Conservation (phyloP, 2,888 invertebrate genomes). For the Spilosoma lubricipeda region DNA sequence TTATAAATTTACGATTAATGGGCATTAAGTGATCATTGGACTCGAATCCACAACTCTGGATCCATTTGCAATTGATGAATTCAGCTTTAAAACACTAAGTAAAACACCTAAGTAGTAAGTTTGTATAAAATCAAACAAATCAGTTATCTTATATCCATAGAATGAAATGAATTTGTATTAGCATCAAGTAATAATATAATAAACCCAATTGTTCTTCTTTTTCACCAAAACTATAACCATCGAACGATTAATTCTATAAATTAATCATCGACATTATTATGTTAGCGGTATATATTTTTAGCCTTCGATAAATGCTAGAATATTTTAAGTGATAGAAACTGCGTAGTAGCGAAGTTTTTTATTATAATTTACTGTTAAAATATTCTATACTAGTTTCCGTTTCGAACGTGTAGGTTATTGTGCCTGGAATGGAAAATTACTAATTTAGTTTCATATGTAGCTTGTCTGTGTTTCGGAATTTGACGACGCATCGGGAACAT, state of each 20-base stretch:
- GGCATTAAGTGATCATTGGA: no score
- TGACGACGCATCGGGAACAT: not conserved
- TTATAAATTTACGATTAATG: no score
- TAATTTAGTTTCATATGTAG: slow-evolving; percentile 8
- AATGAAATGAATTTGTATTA: not conserved
- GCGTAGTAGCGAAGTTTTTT: slow-evolving; percentile 13
- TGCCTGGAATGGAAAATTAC: slow-evolving; percentile 3
- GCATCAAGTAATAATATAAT: not conserved
- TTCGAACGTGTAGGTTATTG: not conserved
- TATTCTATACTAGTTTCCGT: slow-evolving; percentile 12
- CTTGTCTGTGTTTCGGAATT: slow-evolving; percentile 6
- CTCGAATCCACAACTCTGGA: not conserved
- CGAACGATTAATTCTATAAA: not conserved
- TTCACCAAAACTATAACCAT: not conserved
- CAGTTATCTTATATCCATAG: not conserved
- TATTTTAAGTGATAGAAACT: not conserved
- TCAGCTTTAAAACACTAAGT: not conserved
- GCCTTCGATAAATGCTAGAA: not conserved
- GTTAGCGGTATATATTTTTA: not conserved
- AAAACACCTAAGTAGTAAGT: not conserved
- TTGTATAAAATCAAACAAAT: not conserved
- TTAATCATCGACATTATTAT: not conserved
- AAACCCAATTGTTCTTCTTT: no score
- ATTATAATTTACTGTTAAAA: slow-evolving; percentile 18
- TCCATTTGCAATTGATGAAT: not conserved